These are phyloP conservation scores for Rhinichthys osculus DNA, from an alignment of 2,797 vertebrate genomes.

Conservation along the genomic window DNA sequence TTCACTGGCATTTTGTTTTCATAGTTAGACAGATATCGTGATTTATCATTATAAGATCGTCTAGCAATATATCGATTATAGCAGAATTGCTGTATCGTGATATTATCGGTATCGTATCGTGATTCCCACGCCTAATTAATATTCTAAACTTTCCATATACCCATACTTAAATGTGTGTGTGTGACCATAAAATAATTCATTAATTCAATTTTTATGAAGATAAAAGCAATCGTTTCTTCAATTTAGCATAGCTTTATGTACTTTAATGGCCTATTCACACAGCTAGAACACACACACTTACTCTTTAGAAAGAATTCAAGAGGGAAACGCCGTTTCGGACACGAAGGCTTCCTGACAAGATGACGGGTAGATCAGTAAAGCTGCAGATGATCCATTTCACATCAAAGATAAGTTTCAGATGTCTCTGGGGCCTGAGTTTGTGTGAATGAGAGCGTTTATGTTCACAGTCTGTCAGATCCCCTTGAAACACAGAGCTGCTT, in stretches of 20 bases:
- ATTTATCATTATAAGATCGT: too few species aligned
- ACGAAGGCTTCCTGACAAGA: not conserved
- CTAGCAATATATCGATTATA: too few species aligned
- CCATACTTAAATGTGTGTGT: not conserved
- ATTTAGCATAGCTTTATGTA: not conserved
- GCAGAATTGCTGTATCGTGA: too few species aligned
- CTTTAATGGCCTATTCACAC: not conserved
- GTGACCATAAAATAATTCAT: not conserved
- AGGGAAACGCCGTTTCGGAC: constrained; percentile 5
- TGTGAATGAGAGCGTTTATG: constrained; percentile 37
- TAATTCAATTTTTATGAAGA: not conserved
- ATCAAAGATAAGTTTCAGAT: constrained; percentile 6
- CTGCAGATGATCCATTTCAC: constrained; percentile 13
- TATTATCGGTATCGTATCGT: too few species aligned
- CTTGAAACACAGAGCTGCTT: constrained; percentile 22
- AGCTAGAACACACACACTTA: not conserved
- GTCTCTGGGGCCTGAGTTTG: constrained; percentile 1
- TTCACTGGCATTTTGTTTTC: too few species aligned
- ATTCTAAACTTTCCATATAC: not conserved
- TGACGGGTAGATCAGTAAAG: constrained; percentile 17
- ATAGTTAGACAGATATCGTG: too few species aligned
- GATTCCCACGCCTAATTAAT: not conserved
- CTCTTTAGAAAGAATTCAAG: constrained; percentile 1
- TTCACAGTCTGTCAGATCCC: constrained; percentile 30
- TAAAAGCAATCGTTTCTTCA: not conserved